Evolutionary conservation across 2,888 invertebrate species (phyloP).

Genomic region (Parnassius smintheus): DNA sequence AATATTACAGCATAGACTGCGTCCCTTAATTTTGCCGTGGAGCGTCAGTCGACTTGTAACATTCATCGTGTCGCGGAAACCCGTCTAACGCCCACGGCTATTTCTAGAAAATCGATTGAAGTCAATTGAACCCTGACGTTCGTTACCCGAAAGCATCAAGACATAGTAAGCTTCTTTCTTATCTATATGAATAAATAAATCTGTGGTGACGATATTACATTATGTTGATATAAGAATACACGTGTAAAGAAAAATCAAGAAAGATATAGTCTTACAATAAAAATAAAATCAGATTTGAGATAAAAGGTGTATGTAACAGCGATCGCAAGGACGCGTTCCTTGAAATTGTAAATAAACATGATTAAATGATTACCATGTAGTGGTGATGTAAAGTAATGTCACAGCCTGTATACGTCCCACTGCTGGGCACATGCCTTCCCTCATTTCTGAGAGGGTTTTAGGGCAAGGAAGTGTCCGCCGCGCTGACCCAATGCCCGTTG

Average conservation of each 20-base stretch:
- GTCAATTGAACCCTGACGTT: constrained; percentile 30
- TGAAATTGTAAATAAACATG: constrained; percentile 69
- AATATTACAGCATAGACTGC: constrained; percentile 59
- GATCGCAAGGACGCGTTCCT: constrained; percentile 60
- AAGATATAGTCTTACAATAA: neutral
- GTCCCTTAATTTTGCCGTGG: constrained; percentile 17
- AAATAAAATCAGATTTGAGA: neutral
- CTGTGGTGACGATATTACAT: neutral
- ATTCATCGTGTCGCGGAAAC: constrained; percentile 51
- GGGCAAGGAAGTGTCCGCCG: too few relatives aligned
- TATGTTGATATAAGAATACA: too few relatives aligned
- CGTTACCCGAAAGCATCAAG: constrained; percentile 33
- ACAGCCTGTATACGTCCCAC: too few relatives aligned
- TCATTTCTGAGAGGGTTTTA: too few relatives aligned
- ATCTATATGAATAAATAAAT: neutral
- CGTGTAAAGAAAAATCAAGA: too few relatives aligned
- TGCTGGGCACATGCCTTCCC: too few relatives aligned
- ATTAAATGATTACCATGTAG: constrained; percentile 22
- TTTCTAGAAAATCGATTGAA: constrained; percentile 68
- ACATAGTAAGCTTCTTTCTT: neutral
- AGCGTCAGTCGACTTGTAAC: constrained; percentile 47
- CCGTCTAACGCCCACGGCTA: constrained; percentile 57
- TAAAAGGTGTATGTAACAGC: constrained; percentile 61
- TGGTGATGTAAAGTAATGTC: too few relatives aligned
- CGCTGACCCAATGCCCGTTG: too few relatives aligned